A percentile compares a stretch with the other conserved stretches of the same genome.
These are phyloP conservation scores for Symphodus melops DNA, from an alignment of 2,113 vertebrate species.

Conservation along the genomic window DNA sequence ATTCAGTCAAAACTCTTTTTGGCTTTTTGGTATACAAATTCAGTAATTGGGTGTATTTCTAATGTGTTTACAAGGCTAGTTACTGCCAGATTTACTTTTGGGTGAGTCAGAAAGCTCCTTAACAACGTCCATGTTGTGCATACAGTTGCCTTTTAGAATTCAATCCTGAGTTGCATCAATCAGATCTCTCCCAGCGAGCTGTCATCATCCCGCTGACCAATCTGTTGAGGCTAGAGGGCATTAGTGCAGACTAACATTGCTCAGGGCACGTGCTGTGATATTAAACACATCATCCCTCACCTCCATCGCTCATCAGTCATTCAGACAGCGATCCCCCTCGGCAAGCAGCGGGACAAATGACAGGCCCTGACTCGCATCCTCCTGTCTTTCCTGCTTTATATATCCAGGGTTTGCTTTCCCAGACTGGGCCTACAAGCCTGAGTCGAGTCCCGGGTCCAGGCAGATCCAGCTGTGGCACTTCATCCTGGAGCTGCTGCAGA, in stretches of 20 bases:
- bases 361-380: constrained; percentile 64
- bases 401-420: constrained; percentile 91
- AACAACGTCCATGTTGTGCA: constrained; percentile 56
- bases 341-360: constrained; percentile 64
- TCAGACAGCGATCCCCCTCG: constrained; percentile 60
- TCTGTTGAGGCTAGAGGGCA: constrained; percentile 79
- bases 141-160: constrained; percentile 58
- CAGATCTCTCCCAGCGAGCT: constrained; percentile 67
- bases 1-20: constrained; percentile 16
- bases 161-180: constrained; percentile 69
- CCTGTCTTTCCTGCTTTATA: constrained; percentile 47
- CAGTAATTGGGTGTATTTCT: constrained; percentile 58
- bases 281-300: constrained; percentile 82
- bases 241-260: constrained; percentile 74
- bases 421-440: constrained; percentile 95
- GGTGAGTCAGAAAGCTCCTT: constrained; percentile 58
- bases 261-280: constrained; percentile 75
- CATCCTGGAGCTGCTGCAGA: constrained; percentile 92
- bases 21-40: constrained; percentile 29
- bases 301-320: constrained; percentile 78
- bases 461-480: constrained; percentile 93
- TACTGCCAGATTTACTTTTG: constrained; percentile 49
- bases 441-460: constrained; percentile 89
- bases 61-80: constrained; percentile 60
- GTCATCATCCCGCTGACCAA: constrained; percentile 78